Evolutionary conservation across 2,113 vertebrate genomes (phyloP), one percentile per base, ranked within the genome.

Genomic region (Arvicanthis niloticus): DNA sequence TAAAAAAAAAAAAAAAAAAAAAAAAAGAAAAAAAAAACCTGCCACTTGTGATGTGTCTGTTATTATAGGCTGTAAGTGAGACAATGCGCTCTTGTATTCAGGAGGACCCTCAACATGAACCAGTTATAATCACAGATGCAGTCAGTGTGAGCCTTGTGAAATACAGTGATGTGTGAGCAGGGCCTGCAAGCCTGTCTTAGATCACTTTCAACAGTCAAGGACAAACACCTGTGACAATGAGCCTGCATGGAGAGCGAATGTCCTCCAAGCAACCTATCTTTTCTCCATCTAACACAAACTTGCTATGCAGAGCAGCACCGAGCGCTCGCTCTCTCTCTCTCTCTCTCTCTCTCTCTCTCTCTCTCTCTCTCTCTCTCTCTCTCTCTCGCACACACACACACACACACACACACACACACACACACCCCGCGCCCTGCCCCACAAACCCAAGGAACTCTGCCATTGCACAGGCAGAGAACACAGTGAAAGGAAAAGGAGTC

Each of bases 91-190:
- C 77, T 78, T 58, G 81, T 68, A 76, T 72, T 56, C 90, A 78
- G 87, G 87, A 37, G 58, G 26, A 89, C 58, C 12, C 70, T 51
- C 76, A 80, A 88, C 93, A 88, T 92, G 94, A 91, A 76, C n/a
- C 26, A 19, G 29, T 60, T 93, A 86, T 80, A 81, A 95, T 78
- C 91, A 62, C 68, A 81, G 15, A 91, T 60, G 45, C 22, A 82
- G 48, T 48, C 73, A 62, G 67, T 56, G 31, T 65, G 58, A 78
- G 15, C 45, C 87, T 80, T 60, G 15, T 56, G 56, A 19, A 22
- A 86, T 31, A 77, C 2, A 67, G 62, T 29, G 81, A 81, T 48
- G 10, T 26, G 42, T 76, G 17, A 45, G 5, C 0, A 4, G n/a
- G 40, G 62, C 60, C 17, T 1, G 56, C 37, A 42, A 87, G 3